Conservation (phyloP, 2,797 vertebrate species). For the Aselliscus stoliczkanus region DNA sequence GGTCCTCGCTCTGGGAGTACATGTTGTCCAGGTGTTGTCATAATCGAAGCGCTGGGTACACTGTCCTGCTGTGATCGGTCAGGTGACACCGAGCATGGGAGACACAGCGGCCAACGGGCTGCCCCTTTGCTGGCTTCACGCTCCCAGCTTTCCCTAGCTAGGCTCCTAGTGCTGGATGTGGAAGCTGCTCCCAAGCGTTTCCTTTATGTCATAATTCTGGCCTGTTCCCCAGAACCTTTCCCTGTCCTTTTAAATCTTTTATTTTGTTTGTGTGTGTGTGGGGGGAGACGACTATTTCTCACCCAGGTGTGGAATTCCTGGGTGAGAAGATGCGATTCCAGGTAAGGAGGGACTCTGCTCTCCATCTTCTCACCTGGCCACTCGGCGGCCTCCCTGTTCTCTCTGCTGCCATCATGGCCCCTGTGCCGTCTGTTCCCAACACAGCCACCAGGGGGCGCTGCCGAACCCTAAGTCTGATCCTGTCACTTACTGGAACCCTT, state of each 20-base stretch:
- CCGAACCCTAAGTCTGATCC: accelerated
- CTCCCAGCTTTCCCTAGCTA: too few species aligned
- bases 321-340: background rate
- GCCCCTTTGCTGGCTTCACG: accelerated
- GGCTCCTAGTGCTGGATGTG: accelerated
- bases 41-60: accelerated
- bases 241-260: background rate
- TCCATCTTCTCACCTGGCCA: background rate
- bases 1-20: background rate
- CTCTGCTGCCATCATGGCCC: background rate
- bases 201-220: background rate
- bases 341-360: background rate
- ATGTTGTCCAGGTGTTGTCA: too few species aligned
- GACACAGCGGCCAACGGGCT: background rate
- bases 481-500: accelerated
- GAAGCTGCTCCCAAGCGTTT: background rate
- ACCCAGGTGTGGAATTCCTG: background rate
- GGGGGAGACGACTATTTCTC: background rate
- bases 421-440: background rate
- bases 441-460: background rate
- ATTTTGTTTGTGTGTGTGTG: background rate
- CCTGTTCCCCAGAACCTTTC: background rate
- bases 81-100: accelerated
- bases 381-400: accelerated
- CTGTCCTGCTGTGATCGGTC: background rate